Evolutionary conservation across 2,797 vertebrate genomes (phyloP).

Genomic region (Eulemur mongoz): DNA sequence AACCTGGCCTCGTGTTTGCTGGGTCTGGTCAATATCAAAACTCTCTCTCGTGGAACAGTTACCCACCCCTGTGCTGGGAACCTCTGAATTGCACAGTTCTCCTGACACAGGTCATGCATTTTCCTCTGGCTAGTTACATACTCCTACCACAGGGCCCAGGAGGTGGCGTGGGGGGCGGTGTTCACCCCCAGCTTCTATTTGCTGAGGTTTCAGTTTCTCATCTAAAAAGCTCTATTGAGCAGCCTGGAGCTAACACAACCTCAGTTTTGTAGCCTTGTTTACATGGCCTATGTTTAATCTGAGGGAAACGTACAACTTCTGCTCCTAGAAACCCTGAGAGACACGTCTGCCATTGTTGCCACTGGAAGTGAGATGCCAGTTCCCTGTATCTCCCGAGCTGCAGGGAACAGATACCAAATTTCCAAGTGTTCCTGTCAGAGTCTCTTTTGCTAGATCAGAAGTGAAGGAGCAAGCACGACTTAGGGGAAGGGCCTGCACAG

Average conservation of each 20-base stretch:
- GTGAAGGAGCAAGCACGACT: not conserved
- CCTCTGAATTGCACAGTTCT: not conserved
- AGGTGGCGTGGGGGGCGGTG: not conserved
- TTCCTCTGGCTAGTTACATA: not conserved
- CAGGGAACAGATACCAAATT: not conserved
- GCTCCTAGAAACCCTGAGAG: not conserved
- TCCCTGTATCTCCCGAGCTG: not conserved
- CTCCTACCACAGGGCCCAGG: not conserved
- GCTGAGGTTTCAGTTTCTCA: not conserved
- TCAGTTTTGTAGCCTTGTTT: not conserved
- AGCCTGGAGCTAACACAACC: not conserved
- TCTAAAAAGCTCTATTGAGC: not conserved
- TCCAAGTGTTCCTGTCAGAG: not conserved
- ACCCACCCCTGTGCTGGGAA: not conserved
- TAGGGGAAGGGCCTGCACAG: not conserved
- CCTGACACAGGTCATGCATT: not conserved
- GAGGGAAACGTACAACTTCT: not conserved
- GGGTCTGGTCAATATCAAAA: not conserved
- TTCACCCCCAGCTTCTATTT: not conserved
- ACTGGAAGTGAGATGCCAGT: not conserved
- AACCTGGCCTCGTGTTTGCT: not conserved
- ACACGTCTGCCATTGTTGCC: not conserved
- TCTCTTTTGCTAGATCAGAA: not conserved
- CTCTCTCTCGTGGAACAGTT: not conserved
- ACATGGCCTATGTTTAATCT: not conserved